A percentile compares a stretch with the other conserved stretches of the same genome.
Evolutionary conservation across 2,797 vertebrate species (phyloP).

Genomic region (Glossophaga mutica): DNA sequence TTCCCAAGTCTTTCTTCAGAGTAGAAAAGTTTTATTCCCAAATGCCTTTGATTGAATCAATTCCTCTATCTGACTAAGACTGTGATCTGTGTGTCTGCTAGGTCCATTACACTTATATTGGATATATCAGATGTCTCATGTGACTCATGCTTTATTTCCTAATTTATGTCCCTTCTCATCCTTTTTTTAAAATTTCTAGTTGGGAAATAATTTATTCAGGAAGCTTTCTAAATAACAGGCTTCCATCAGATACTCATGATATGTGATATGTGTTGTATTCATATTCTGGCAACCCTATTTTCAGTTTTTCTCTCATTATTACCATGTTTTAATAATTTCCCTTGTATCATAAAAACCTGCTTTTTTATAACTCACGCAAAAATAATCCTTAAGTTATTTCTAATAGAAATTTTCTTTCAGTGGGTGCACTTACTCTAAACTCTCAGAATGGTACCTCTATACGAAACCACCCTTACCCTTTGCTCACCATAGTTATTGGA

Average conservation of each 20-base stretch:
- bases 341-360: neutral
- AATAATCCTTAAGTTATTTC: neutral
- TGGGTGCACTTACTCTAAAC: neutral
- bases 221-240: neutral
- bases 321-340: neutral
- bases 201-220: neutral
- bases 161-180: neutral
- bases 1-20: neutral
- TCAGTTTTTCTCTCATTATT: neutral
- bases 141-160: neutral
- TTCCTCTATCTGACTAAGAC: neutral
- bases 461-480: neutral
- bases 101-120: neutral
- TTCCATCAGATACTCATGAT: neutral
- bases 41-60: accelerated
- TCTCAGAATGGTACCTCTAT: neutral
- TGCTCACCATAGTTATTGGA: neutral
- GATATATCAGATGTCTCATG: neutral
- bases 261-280: neutral
- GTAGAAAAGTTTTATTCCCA: neutral
- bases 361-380: neutral
- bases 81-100: neutral
- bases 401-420: neutral
- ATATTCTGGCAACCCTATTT: neutral
- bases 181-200: neutral